Evolutionary conservation across 2,113 vertebrate species (phyloP).

Genomic region (Zosterops borbonicus): DNA sequence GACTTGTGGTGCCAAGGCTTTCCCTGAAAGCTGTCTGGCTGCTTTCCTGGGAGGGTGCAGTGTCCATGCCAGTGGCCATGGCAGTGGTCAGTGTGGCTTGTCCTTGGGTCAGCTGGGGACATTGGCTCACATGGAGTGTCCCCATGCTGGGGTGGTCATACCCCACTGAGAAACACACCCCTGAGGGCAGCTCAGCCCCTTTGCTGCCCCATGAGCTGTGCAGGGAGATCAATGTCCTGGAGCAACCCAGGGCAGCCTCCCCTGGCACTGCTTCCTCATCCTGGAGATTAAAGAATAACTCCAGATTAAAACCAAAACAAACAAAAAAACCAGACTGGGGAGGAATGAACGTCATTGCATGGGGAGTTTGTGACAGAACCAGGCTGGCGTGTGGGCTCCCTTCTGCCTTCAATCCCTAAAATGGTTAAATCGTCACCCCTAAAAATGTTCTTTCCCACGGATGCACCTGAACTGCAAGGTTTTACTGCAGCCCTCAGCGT

Average conservation of each 20-base stretch:
- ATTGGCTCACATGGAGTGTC: background rate
- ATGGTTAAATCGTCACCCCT: background rate
- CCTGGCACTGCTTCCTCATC: background rate
- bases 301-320: background rate
- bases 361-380: background rate
- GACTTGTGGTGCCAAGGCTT: background rate
- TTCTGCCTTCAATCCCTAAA: background rate
- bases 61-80: rapidly evolving
- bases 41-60: background rate
- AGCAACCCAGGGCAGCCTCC: background rate
- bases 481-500: background rate
- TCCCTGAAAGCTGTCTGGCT: background rate
- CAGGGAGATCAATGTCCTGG: background rate
- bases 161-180: background rate
- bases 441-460: background rate
- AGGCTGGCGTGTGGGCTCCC: background rate
- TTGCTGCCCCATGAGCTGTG: background rate
- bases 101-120: background rate
- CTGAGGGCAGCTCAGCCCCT: background rate
- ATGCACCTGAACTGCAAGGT: background rate
- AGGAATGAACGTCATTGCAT: background rate
- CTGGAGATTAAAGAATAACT: background rate
- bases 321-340: background rate
- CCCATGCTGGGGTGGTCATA: background rate
- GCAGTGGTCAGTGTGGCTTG: background rate